phyloP scores from a whole-genome alignment of 2,888 invertebrate genomes.

The Frankliniella intonsa region DNA sequence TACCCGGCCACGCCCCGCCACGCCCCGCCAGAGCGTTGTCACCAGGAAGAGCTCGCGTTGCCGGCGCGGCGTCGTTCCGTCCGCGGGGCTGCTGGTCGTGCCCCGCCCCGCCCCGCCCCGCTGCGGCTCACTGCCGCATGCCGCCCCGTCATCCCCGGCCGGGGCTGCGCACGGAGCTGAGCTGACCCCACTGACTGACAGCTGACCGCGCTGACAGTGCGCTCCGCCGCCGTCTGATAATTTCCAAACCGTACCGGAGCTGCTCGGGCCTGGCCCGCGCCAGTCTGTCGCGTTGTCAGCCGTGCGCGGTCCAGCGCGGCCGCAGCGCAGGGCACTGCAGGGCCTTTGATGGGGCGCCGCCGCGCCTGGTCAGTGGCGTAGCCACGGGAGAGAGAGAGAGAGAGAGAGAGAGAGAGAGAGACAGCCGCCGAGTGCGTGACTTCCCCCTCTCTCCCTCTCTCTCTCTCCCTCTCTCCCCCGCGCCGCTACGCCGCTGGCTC shows the following conservation, averaged over 20 bases:
- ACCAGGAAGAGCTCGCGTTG: no score
- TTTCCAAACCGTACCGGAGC: not conserved
- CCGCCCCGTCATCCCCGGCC: not conserved
- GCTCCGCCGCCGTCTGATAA: not conserved
- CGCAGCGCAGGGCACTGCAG: not conserved
- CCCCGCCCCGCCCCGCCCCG: not conserved
- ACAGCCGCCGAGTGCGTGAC: no score
- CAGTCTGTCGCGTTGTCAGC: not conserved
- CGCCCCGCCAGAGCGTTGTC: no score
- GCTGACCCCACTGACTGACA: not conserved
- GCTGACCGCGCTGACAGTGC: not conserved
- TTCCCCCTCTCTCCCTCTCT: no score
- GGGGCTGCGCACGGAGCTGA: not conserved
- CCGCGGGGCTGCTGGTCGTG: no score
- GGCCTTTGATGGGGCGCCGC: conserved; percentile 3
- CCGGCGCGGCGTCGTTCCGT: no score
- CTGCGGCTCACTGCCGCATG: not conserved
- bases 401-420: no score
- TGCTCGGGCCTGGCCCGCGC: not conserved
- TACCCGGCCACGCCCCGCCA: no score
- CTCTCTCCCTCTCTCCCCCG: not conserved
- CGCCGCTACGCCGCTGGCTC: not conserved
- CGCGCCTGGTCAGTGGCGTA: no score
- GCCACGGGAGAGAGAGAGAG: no score
- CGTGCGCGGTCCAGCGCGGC: no score